A percentile compares a stretch with the other conserved stretches of the same genome.
Evolutionary conservation across 2,888 invertebrate genomes (phyloP).

Genomic region (Limnephilus marmoratus): DNA sequence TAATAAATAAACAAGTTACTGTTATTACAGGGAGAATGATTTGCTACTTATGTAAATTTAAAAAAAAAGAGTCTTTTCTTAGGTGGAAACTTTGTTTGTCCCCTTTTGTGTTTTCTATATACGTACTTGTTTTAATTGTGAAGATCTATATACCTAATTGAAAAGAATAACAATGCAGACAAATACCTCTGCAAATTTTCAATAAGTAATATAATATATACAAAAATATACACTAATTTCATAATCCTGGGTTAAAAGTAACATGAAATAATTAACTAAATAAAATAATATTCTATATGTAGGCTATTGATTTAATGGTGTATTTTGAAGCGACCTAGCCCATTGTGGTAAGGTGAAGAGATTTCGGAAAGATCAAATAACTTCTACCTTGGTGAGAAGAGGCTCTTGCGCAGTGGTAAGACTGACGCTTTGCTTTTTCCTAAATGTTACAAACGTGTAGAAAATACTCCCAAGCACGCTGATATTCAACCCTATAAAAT

Average conservation of each 20-base stretch:
- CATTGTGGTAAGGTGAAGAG: not conserved
- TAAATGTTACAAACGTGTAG: slow-evolving; percentile 92
- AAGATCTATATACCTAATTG: not conserved
- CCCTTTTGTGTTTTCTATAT: not conserved
- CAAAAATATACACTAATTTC: not conserved
- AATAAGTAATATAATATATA: not conserved
- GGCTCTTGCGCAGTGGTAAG: slow-evolving; percentile 50
- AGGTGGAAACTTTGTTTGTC: not conserved
- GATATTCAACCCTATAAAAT: slow-evolving; percentile 97
- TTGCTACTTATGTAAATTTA: not conserved
- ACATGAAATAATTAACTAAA: not conserved
- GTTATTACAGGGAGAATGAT: not conserved
- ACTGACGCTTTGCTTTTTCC: slow-evolving; percentile 75
- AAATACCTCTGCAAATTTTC: not conserved
- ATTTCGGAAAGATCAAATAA: slow-evolving; percentile 51
- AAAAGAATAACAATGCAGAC: not conserved
- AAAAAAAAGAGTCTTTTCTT: not conserved
- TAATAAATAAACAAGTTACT: not conserved
- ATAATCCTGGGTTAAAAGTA: not conserved
- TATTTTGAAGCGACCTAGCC: not conserved
- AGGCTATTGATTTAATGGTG: not conserved
- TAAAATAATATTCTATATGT: not conserved
- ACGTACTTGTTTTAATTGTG: not conserved
- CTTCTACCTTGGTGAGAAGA: slow-evolving; percentile 54
- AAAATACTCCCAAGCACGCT: slow-evolving; percentile 92